Evolutionary conservation across 2,888 invertebrate genomes (phyloP), one percentile per base, ranked within the genome.

Genomic region (Copidosoma aretas): DNA sequence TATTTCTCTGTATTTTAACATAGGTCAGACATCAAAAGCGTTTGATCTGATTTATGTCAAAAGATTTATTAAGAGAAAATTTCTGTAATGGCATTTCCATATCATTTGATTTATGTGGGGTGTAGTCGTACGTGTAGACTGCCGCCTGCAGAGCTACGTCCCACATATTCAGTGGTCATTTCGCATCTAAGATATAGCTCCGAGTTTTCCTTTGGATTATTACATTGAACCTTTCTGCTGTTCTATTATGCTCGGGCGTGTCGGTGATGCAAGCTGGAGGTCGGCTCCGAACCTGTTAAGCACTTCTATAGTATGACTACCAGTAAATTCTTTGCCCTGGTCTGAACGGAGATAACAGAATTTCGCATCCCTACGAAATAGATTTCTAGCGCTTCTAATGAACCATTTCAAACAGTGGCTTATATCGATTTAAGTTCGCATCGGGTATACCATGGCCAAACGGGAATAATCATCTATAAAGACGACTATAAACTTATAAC

Each of bases 301-400:
- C 2, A 75, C 71, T 32, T 73, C 73, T 21, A 67, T 17, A 8
- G 73, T 73, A 21, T 73, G 61, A 2, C 71, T 70, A 19, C 75
- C 74, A 25, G 73, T 75, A 64, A 49, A 75, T 59, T 76, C 73
- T 0, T 60, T 75, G 22, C 71, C 75, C 25, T 74, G 64, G 64
- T 76, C 75, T 1, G 71, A 65, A 12, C 73, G 64, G 52, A 75
- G 59, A 57, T 75, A 74, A 54, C 75, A 76, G 8, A 75, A 64
- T 56, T 75, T 74, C 22, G 67, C 68, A 60, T 74, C 68, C 17
- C 41, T 24, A 19, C 74, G 74, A 59, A 73, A 61, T 60, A 75
- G 49, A 66, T 75, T 76, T 71, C 73, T 64, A 12, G 74, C 69
- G 14, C 70, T 69, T 56, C 49, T 72, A 17, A 76, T 51, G 54